A percentile compares a stretch with the other conserved stretches of the same genome.
phyloP scores from a whole-genome alignment of 2,888 invertebrate genomes.

The Lydus trimaculatus region DNA sequence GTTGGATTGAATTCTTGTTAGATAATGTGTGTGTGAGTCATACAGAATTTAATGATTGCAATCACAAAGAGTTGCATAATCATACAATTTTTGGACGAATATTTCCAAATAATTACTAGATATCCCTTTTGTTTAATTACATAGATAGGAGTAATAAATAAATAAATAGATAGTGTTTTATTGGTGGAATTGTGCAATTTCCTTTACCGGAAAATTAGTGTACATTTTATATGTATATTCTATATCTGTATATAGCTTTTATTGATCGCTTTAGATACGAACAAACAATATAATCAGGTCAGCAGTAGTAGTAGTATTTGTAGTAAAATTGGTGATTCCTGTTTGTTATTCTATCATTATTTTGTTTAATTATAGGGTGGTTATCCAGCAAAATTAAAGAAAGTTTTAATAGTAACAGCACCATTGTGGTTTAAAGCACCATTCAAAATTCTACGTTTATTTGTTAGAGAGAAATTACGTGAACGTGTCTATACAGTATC shows the following conservation, averaged over 20 bases:
- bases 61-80: background rate
- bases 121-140: too few species aligned
- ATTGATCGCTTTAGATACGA: background rate
- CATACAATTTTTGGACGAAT: too few species aligned
- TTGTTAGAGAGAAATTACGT: slow-evolving; percentile 93
- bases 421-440: slow-evolving; percentile 99
- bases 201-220: slow-evolving; percentile 1
- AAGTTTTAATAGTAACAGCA: slow-evolving; percentile 96
- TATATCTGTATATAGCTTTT: slow-evolving; percentile 5
- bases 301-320: background rate
- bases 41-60: too few species aligned
- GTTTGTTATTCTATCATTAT: background rate
- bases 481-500: slow-evolving; percentile 96
- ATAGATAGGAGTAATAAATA: background rate
- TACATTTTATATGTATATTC: background rate
- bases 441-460: slow-evolving; percentile 92
- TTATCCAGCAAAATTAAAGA: slow-evolving; percentile 96
- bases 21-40: too few species aligned
- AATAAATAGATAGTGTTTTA: too few species aligned
- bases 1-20: too few species aligned
- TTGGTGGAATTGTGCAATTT: background rate
- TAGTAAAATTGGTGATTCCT: background rate
- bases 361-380: slow-evolving; percentile 73
- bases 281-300: background rate
- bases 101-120: too few species aligned